Evolutionary conservation across 92 coral and sea anemone genomes (phyloP).

Genomic region (Epizoanthus rinbou): DNA sequence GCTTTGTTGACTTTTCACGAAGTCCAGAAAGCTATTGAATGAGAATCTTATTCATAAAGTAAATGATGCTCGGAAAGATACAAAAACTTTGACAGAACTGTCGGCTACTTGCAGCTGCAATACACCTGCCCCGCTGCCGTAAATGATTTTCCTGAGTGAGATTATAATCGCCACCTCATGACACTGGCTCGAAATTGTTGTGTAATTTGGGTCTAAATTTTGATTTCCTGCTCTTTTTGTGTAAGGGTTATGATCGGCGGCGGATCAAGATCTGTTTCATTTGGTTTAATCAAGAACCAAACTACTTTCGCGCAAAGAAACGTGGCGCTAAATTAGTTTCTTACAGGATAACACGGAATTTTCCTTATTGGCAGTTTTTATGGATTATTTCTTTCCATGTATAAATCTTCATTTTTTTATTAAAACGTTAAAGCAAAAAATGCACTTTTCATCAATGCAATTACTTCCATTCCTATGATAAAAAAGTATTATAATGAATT

Average conservation of each 20-base stretch:
- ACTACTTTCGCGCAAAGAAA: constrained; percentile 3
- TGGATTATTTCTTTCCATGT: not conserved
- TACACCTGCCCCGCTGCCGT: not conserved
- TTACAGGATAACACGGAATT: not conserved
- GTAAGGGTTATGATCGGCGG: constrained; percentile 8
- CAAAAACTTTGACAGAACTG: constrained; percentile 28
- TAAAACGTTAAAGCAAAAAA: not conserved
- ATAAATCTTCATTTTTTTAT: not conserved
- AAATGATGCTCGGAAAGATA: not conserved
- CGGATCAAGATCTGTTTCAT: constrained; percentile 14
- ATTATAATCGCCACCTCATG: constrained; percentile 8
- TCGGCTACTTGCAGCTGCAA: constrained; percentile 13
- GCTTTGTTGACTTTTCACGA: constrained; percentile 26
- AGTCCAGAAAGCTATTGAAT: constrained; percentile 24
- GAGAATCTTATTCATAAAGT: constrained; percentile 25
- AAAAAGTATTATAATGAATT: not conserved
- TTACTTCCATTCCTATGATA: not conserved
- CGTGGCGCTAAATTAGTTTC: not conserved
- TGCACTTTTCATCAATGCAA: not conserved
- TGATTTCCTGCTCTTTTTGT: constrained; percentile 25
- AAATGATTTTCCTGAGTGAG: not conserved
- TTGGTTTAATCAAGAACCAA: not conserved
- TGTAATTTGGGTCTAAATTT: constrained; percentile 4
- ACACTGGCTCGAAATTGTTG: not conserved
- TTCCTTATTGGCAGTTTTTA: not conserved